Evolutionary conservation across 2,888 invertebrate species (phyloP).

Genomic region (Acanthopleura granulata): DNA sequence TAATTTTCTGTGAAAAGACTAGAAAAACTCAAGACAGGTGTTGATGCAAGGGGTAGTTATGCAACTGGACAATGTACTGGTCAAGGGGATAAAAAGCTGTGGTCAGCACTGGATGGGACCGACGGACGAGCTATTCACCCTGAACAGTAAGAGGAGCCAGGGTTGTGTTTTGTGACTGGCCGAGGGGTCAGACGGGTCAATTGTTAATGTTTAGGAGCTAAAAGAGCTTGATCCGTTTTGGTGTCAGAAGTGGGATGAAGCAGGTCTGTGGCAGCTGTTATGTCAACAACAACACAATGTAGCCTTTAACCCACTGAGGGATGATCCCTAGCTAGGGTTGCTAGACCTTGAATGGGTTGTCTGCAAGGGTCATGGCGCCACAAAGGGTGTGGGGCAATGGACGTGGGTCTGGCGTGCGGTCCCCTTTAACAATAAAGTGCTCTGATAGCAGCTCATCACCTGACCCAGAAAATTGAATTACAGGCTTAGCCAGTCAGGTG

Average conservation of each 20-base stretch:
- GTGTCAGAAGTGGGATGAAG: constrained; percentile 3
- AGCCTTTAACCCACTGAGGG: background rate
- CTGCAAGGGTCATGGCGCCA: no score
- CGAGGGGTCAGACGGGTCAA: background rate
- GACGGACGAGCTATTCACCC: no score
- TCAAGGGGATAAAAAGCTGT: no score
- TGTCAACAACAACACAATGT: background rate
- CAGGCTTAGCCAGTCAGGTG: background rate
- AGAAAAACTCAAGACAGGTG: background rate
- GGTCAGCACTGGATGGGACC: no score
- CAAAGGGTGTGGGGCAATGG: background rate
- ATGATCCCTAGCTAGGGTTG: background rate
- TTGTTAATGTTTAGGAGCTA: background rate
- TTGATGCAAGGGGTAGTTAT: background rate
- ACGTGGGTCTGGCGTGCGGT: background rate
- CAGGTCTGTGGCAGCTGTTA: background rate
- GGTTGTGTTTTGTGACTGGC: background rate
- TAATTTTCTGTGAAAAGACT: background rate
- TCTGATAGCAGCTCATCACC: background rate
- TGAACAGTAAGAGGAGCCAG: background rate
- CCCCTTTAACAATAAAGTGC: background rate
- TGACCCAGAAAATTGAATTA: constrained; percentile 4
- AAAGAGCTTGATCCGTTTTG: background rate
- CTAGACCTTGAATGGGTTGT: background rate
- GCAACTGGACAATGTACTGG: background rate